phyloP scores from a whole-genome alignment of 2,113 vertebrate species.

The Sturnus vulgaris region DNA sequence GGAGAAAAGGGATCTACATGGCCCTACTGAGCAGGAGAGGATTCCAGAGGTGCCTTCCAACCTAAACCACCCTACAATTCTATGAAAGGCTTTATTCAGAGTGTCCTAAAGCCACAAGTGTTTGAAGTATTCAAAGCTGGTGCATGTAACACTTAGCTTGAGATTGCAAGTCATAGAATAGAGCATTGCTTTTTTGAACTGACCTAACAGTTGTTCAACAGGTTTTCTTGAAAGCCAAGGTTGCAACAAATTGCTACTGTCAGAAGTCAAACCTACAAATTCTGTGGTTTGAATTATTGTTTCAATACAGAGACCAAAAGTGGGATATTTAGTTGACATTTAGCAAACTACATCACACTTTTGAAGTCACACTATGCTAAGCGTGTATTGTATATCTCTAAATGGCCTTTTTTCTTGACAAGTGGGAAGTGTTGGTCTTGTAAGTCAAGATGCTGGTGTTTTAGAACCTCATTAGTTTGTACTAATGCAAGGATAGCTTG shows the following conservation, averaged over 20 bases:
- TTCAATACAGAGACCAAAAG: neutral
- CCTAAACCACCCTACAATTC: neutral
- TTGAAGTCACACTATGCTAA: neutral
- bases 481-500: neutral
- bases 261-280: neutral
- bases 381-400: neutral
- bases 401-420: neutral
- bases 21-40: neutral
- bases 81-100: neutral
- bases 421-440: neutral
- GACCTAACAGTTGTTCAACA: neutral
- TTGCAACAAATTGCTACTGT: neutral
- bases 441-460: neutral
- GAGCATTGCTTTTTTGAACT: neutral
- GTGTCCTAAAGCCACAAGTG: neutral
- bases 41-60: neutral
- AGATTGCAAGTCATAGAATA: neutral
- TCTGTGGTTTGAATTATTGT: neutral
- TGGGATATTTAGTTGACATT: neutral
- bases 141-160: neutral
- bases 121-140: neutral
- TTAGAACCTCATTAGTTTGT: neutral
- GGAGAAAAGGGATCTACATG: neutral
- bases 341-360: neutral
- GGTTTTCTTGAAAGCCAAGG: constrained; percentile 1